Base-by-base conservation (phyloP, 2,888 invertebrate genomes). In the Orthonychiurus folsomi region DNA sequence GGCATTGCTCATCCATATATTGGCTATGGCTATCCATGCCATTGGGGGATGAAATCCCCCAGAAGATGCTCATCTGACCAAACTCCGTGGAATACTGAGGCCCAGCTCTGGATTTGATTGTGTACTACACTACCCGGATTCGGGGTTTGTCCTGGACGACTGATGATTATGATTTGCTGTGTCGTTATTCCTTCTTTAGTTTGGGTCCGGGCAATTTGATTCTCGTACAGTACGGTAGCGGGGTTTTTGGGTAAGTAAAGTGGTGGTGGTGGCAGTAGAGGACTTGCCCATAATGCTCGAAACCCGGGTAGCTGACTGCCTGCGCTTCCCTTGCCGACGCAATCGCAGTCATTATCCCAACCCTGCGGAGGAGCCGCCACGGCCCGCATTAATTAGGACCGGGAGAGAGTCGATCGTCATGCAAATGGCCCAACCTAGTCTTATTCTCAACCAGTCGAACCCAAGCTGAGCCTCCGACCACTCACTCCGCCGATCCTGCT, bases 271-370 rank as follows among this genome's bases (percentile, higher is more conserved):
- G 48, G 12, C 18, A 48, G 12, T 15, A 48, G 48, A 18, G 48
- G 18, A 48, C 48, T 48, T 12, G 18, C 48, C 15, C 48, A 15
- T 12, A 18, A 15, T 48, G 48, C 18, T 12, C 15, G 48, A 12
- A 18, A 48, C 20, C 23, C 52, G 20, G 52, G 5, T 21, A 18
- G 48, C 15, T 48, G 12, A 15, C 37, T 37, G 37, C 9, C 9
- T 37, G 37, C 37, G 37, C 37, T 37, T 37, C 15, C 37, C n/a
- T 21, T 71, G 67, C 69, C 69, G 69, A 71, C 71, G 71, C 71
- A 71, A 71, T 69, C 71, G 69, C 71, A 71, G 71, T 69, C 69
- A 71, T 71, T 71, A 71, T 71, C 68, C 68, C 69, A 67, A n/a
- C n/a, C n/a, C n/a, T n/a, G n/a, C n/a, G n/a, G n/a, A n/a, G n/a